Percentiles rank a stretch among this genome's conserved stretches.
These are phyloP conservation scores for Myripristis murdjan DNA, from an alignment of 2,797 vertebrate species.

Conservation along the genomic window DNA sequence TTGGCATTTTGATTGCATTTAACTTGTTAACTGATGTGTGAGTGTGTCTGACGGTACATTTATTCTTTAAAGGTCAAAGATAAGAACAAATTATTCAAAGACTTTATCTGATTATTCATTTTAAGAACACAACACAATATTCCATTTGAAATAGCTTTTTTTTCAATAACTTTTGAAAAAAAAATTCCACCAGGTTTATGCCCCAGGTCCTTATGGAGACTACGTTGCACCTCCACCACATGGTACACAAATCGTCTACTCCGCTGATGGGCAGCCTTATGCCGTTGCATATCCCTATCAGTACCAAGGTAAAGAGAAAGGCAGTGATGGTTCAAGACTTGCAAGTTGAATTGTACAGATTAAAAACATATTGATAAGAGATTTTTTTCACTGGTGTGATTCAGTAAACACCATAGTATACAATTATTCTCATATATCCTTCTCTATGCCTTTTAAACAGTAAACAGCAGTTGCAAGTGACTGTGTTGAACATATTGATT, in stretches of 20 bases:
- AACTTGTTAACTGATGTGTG: too few relatives aligned
- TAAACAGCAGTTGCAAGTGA: background rate
- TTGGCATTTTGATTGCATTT: too few relatives aligned
- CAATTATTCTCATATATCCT: too few relatives aligned
- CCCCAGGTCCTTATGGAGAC: conserved; percentile 85
- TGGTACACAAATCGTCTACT: conserved; percentile 90
- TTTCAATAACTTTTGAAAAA: too few relatives aligned
- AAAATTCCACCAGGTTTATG: conserved; percentile 85
- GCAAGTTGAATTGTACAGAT: background rate
- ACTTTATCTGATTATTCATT: too few relatives aligned
- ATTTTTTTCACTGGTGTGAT: too few relatives aligned
- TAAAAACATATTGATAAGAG: background rate
- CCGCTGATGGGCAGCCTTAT: conserved; percentile 91
- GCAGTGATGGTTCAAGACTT: background rate
- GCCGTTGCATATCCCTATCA: conserved; percentile 91
- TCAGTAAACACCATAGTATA: too few relatives aligned
- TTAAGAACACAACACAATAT: too few relatives aligned
- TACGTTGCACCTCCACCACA: conserved; percentile 84
- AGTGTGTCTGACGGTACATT: too few relatives aligned
- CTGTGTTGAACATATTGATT: background rate
- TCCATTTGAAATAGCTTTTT: background rate
- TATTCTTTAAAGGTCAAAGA: background rate
- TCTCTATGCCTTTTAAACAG: too few relatives aligned
- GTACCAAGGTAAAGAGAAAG: conserved; percentile 70
- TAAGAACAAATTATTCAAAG: background rate